A percentile compares a stretch with the other conserved stretches of the same genome.
Conservation (phyloP, 2,113 vertebrate genomes). For the Aptenodytes forsteri region DNA sequence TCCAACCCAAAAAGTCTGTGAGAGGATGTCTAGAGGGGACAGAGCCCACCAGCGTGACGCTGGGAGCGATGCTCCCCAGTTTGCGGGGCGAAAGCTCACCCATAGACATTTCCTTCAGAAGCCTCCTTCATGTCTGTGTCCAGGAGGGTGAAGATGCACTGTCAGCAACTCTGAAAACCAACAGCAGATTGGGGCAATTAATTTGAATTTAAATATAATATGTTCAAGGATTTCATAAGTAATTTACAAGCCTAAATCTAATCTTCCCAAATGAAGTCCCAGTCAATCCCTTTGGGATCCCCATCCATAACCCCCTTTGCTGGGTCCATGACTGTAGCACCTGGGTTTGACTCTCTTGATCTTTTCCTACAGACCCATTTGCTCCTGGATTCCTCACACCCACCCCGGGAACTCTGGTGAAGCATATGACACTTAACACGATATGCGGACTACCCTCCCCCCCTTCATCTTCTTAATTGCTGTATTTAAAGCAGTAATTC, state of each 20-base stretch:
- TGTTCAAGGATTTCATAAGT: not conserved
- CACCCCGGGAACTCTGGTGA: not conserved
- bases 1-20: not conserved
- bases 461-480: not conserved
- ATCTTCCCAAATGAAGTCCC: not conserved
- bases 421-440: not conserved
- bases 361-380: not conserved
- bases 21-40: not conserved
- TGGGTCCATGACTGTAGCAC: no score
- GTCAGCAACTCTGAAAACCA: not conserved
- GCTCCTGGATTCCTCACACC: not conserved
- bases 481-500: not conserved
- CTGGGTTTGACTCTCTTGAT: not conserved
- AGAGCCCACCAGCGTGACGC: fast-evolving
- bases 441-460: not conserved
- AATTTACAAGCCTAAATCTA: not conserved
- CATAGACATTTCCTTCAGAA: not conserved
- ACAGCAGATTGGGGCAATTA: not conserved
- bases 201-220: not conserved
- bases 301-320: not conserved
- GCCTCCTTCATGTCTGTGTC: not conserved
- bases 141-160: not conserved
- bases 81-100: not conserved
- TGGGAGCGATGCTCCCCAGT: not conserved
- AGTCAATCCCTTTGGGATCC: not conserved